These are phyloP conservation scores for Synanthedon vespiformis DNA, from an alignment of 2,888 invertebrate genomes.

Conservation along the genomic window DNA sequence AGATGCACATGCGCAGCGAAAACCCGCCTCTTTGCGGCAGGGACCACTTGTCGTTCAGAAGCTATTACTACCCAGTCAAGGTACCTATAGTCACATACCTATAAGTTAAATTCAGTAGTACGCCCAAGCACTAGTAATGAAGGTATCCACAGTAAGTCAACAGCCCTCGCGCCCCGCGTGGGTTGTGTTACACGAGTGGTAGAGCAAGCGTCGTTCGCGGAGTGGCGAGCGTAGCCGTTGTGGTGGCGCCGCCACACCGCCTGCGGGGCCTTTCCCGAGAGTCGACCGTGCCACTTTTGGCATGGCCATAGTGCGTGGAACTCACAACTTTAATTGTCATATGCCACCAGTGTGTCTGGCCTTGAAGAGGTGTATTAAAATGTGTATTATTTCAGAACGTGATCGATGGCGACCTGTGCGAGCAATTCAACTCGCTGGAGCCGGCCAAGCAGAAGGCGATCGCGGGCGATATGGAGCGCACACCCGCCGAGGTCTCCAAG, in stretches of 20 bases:
- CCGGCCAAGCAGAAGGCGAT: slow-evolving; percentile 94
- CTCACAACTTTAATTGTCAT: slow-evolving; percentile 28
- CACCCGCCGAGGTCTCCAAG: slow-evolving; percentile 97
- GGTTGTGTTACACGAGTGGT: slow-evolving; percentile 62
- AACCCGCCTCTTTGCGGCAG: slow-evolving; percentile 96
- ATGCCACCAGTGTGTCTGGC: neutral
- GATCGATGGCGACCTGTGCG: slow-evolving; percentile 98
- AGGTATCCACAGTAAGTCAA: slow-evolving; percentile 54
- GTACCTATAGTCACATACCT: no score
- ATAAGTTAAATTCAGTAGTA: no score
- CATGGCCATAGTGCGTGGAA: slow-evolving; percentile 55
- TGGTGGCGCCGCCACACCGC: slow-evolving; percentile 31
- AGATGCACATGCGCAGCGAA: slow-evolving; percentile 99
- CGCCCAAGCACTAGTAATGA: no score
- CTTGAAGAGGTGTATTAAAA: no score
- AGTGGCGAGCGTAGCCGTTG: slow-evolving; percentile 33
- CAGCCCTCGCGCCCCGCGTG: slow-evolving; percentile 23
- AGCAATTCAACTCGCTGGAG: slow-evolving; percentile 97
- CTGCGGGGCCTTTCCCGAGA: slow-evolving; percentile 48
- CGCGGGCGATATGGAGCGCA: slow-evolving; percentile 93
- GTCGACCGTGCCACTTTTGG: slow-evolving; percentile 34
- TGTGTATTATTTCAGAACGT: slow-evolving; percentile 80
- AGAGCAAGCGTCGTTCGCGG: slow-evolving; percentile 32
- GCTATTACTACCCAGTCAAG: slow-evolving; percentile 97
- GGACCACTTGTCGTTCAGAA: slow-evolving; percentile 96